A percentile compares a stretch with the other conserved stretches of the same genome.
Conservation (phyloP, 2,797 vertebrate species). For the Manis pentadactyla region DNA sequence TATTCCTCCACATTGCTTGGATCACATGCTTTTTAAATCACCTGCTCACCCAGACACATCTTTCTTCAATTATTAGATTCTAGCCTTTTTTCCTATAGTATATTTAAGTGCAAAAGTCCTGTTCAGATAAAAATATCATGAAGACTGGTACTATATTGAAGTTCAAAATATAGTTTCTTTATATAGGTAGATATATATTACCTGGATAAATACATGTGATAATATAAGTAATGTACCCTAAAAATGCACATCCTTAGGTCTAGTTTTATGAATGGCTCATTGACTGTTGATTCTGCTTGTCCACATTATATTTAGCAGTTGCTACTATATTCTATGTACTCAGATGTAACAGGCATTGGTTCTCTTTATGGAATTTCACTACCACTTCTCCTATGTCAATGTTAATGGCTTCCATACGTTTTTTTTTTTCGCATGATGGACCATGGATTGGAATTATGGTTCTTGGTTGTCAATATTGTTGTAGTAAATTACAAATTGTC, state of each 20-base stretch:
- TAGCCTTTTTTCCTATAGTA: not conserved
- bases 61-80: not conserved
- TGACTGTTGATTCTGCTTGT: not conserved
- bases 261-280: not conserved
- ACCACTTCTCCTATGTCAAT: not conserved
- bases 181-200: not conserved
- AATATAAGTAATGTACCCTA: not conserved
- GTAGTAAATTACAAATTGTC: not conserved
- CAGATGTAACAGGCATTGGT: not conserved
- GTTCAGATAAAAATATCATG: not conserved
- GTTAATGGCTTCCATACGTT: not conserved
- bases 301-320: not conserved
- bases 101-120: not conserved
- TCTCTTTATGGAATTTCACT: not conserved
- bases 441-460: not conserved
- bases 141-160: not conserved
- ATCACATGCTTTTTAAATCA: not conserved
- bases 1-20: not conserved
- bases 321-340: not conserved
- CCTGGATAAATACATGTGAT: not conserved
- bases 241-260: not conserved
- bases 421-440: not conserved
- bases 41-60: too few species aligned
- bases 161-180: not conserved
- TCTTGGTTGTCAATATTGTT: not conserved